Evolutionary conservation across 92 coral and sea anemone genomes (phyloP).

Genomic region (Micromussa lordhowensis): DNA sequence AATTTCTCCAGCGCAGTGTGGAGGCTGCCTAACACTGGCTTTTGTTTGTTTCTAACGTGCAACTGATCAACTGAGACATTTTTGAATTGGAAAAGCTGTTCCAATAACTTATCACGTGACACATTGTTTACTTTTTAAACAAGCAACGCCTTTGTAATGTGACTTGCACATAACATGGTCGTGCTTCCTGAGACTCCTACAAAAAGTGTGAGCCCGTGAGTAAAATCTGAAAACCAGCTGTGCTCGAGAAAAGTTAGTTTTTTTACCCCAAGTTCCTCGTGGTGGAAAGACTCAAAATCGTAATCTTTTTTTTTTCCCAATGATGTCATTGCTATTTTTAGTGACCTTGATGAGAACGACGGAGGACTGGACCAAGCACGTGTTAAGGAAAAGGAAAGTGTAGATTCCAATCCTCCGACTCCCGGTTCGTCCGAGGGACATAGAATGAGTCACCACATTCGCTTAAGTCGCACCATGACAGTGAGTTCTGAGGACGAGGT

Average conservation of each 20-base stretch:
- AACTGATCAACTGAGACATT: too few species aligned
- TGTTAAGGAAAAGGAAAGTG: slow-evolving; percentile 57
- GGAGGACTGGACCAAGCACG: slow-evolving; percentile 58
- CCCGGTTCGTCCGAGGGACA: slow-evolving; percentile 42
- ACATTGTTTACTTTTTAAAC: not conserved
- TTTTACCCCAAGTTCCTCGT: too few species aligned
- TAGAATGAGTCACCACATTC: slow-evolving; percentile 36
- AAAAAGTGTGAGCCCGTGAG: too few species aligned
- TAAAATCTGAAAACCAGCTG: too few species aligned
- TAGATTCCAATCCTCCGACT: slow-evolving; percentile 61
- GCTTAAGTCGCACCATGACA: slow-evolving; percentile 66
- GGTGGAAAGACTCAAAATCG: too few species aligned
- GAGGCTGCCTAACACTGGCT: too few species aligned
- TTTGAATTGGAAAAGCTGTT: too few species aligned
- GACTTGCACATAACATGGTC: not conserved
- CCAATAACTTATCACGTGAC: not conserved
- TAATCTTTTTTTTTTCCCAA: not conserved
- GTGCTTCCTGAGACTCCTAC: not conserved
- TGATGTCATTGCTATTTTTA: not conserved
- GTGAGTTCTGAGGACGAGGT: slow-evolving; percentile 13
- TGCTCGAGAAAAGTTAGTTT: too few species aligned
- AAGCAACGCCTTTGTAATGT: not conserved
- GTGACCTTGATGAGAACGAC: slow-evolving; percentile 21
- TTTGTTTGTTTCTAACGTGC: too few species aligned
- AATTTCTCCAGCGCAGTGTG: too few species aligned